phyloP scores from a whole-genome alignment of 53 echinoderm and acorn worm genomes.

The Paelopatides confundens region DNA sequence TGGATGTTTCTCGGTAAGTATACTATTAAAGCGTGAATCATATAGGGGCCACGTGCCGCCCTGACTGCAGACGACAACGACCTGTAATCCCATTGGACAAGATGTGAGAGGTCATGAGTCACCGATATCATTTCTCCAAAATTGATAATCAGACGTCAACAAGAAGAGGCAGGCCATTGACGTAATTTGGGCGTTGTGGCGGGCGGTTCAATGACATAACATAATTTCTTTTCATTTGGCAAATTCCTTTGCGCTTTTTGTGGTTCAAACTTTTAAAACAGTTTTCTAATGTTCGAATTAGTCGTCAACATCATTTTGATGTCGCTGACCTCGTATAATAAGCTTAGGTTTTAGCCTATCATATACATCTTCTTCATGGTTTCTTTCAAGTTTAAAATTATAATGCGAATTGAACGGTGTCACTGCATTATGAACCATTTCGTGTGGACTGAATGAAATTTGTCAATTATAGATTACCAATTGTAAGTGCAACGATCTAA shows the following conservation, averaged over 20 bases:
- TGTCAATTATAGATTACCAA: no score
- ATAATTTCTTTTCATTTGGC: neutral
- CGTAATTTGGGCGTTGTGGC: neutral
- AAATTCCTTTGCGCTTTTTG: neutral
- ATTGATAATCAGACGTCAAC: neutral
- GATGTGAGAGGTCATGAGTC: neutral
- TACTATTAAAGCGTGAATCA: neutral
- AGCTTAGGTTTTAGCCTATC: no score
- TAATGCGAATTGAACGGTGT: no score
- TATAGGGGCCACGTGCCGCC: neutral
- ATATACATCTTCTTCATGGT: no score
- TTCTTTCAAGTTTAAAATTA: no score
- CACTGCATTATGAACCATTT: no score
- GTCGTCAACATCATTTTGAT: no score
- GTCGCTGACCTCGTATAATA: no score
- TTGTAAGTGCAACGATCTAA: no score
- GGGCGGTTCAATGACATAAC: conserved; percentile 3
- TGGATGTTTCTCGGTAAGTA: neutral
- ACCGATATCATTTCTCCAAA: neutral
- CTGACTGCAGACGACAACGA: neutral
- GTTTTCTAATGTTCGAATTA: no score
- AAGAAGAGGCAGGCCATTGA: neutral
- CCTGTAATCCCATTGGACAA: neutral
- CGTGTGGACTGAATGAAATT: no score
- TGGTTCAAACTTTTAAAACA: no score